phyloP scores from a whole-genome alignment of 2,888 invertebrate genomes.

The Lamellibrachia satsuma region DNA sequence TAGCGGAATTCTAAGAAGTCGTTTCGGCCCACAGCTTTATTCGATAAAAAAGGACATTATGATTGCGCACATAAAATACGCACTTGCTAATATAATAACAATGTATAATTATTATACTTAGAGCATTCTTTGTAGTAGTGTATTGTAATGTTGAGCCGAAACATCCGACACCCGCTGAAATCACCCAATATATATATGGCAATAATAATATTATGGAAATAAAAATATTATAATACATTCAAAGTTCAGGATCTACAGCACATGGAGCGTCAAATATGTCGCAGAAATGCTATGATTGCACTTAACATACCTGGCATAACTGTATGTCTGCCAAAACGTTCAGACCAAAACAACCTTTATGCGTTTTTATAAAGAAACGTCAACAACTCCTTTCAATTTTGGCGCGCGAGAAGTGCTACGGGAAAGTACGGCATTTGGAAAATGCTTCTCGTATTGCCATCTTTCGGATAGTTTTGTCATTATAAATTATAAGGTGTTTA shows the following conservation, averaged over 20 bases:
- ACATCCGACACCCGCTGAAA: no score
- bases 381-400: slow-evolving; percentile 7
- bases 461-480: not conserved
- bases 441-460: not conserved
- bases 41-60: no score
- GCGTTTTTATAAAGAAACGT: not conserved
- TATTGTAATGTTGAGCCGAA: no score
- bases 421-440: not conserved
- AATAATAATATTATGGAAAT: not conserved
- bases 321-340: not conserved
- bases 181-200: not conserved
- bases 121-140: no score
- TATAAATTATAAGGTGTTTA: not conserved
- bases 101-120: no score
- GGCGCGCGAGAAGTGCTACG: not conserved
- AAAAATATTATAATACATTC: not conserved
- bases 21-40: no score
- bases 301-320: not conserved
- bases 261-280: not conserved
- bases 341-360: not conserved
- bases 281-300: not conserved
- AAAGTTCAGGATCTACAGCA: not conserved
- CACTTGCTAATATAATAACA: no score
- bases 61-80: no score
- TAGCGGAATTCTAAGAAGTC: no score